Base-by-base conservation (phyloP, 2,113 vertebrate genomes). In the Alligator sinensis region DNA sequence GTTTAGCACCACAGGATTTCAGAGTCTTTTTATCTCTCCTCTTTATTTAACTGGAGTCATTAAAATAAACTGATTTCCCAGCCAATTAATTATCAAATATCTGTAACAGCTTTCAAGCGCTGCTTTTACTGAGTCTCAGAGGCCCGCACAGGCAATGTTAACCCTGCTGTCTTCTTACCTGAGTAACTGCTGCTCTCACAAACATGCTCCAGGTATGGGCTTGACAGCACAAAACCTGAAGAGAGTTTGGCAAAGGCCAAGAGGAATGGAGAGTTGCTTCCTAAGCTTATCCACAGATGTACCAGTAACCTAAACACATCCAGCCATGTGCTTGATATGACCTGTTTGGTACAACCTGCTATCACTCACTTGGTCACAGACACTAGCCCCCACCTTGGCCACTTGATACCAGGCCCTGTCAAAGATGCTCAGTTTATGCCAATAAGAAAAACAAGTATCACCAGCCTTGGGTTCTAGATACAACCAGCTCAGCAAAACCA, bases 81-180 rank as follows among this genome's bases (percentile, higher is more conserved):
- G 86, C 80, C 82, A 94, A 94, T 95, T 97, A 96, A 95, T 96
- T 95, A 96, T 95, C 96, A 96, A 96, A 96, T 97, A 96, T 92
- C 94, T 95, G 93, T 94, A 97, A 92, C 92, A 96, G 91, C 93
- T 96, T 96, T 95, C 96, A 96, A 95, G 85, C 77, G 47, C 76
- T 93, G 34, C 84, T 93, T 95, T 91, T 88, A 92, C 79, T 93
- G 78, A 87, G 84, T 92, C 94, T 91, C 92, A 76, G 92, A 94
- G 92, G 83, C 63, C 28, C 89, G 93, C 76, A 92, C 62, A 88
- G 81, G 93, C 92, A 64, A 82, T 75, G 77, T 86, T 89, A 80
- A 88, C 77, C 62, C 47, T 86, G 17, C 25, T 17, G 78, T 94
- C 86, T 95, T 82, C 87, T 94, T 94, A 96, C 96, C 91, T 86